These are phyloP conservation scores for Hydraecia micacea DNA, from an alignment of 2,888 invertebrate genomes.

Conservation along the genomic window DNA sequence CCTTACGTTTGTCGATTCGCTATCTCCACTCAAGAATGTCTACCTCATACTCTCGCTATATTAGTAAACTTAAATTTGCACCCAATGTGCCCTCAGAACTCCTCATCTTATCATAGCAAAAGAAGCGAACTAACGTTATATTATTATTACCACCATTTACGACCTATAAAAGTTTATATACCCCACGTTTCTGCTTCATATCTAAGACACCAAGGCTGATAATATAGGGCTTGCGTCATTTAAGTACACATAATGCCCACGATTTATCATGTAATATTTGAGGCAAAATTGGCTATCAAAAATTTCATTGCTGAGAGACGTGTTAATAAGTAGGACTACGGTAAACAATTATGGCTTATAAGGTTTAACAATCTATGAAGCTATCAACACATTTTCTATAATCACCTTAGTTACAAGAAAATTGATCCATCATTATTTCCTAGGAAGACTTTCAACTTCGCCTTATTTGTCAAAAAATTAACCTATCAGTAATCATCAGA, in stretches of 20 bases:
- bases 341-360: not conserved
- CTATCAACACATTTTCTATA: not conserved
- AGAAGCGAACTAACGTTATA: constrained; percentile 30
- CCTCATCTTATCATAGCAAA: constrained; percentile 11
- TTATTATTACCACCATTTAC: constrained; percentile 38
- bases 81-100: not conserved
- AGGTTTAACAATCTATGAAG: not conserved
- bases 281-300: constrained; percentile 36
- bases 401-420: constrained; percentile 5
- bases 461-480: not conserved
- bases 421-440: not conserved
- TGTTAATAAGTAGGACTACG: not conserved
- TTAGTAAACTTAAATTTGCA: not conserved
- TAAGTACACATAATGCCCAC: constrained; percentile 21
- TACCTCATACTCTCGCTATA: not conserved
- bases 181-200: constrained; percentile 17
- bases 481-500: not conserved
- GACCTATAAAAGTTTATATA: constrained; percentile 50
- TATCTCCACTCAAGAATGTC: too few relatives aligned
- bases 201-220: constrained; percentile 1
- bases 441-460: not conserved
- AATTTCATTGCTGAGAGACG: constrained; percentile 4
- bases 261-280: constrained; percentile 28
- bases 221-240: constrained; percentile 33
- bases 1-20: too few relatives aligned